Percentiles rank a stretch among this genome's conserved stretches.
Conservation (phyloP, 2,797 vertebrate species). For the Hippoglossus hippoglossus region DNA sequence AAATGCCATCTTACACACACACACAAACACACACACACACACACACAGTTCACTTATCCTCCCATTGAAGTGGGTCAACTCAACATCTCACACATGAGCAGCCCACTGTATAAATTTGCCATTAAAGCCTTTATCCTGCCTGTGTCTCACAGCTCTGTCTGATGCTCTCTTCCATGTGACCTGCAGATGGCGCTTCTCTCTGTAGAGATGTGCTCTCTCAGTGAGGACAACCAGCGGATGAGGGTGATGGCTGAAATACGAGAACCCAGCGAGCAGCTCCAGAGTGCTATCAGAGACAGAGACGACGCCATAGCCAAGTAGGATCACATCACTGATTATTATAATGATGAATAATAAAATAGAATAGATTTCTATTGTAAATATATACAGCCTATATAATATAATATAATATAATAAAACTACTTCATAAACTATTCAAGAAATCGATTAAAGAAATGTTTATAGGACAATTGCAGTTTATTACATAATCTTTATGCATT, state of each 20-base stretch:
- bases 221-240: slow-evolving; percentile 90
- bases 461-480: neutral
- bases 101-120: neutral
- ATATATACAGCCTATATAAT: neutral
- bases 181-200: slow-evolving; percentile 92
- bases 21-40: no score
- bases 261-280: slow-evolving; percentile 90
- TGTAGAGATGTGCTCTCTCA: slow-evolving; percentile 91
- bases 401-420: neutral
- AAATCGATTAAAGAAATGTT: neutral
- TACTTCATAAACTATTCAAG: neutral
- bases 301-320: slow-evolving; percentile 98
- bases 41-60: no score
- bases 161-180: slow-evolving; percentile 7
- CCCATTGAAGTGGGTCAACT: no score
- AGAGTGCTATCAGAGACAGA: slow-evolving; percentile 94
- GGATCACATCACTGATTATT: slow-evolving; percentile 8
- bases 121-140: slow-evolving; percentile 2
- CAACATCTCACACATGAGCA: no score
- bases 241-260: slow-evolving; percentile 87
- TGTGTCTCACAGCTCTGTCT: neutral
- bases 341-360: neutral
- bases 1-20: neutral
- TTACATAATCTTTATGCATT: no score
- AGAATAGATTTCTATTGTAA: neutral